Conservation (phyloP, 1,140 invertebrate species). For the Drosophila bifasciata region DNA sequence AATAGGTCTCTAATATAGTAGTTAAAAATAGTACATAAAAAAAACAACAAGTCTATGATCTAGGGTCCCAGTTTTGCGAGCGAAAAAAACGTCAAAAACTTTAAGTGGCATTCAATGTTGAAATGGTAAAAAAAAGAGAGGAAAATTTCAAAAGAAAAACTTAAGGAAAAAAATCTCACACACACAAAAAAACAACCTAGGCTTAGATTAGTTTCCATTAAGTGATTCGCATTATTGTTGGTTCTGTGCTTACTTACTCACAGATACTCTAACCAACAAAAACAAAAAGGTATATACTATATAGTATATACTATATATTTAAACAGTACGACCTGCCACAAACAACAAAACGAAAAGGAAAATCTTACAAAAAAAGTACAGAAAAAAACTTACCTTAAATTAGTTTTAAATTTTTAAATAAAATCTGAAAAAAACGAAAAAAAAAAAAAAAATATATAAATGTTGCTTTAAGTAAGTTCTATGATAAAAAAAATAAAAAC, state of each 20-base stretch:
- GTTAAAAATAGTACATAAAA: slow-evolving; percentile 41
- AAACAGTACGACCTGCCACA: slow-evolving; percentile 79
- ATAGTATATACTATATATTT: slow-evolving; percentile 32
- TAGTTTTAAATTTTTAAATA: slow-evolving; percentile 72
- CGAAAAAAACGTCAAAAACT: slow-evolving; percentile 36
- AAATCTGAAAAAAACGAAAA: slow-evolving; percentile 46
- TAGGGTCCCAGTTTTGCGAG: slow-evolving; percentile 69
- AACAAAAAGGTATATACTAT: slow-evolving; percentile 12
- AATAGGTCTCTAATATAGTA: slow-evolving; percentile 60
- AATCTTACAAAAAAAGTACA: slow-evolving; percentile 26
- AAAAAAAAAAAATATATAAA: slow-evolving; percentile 46
- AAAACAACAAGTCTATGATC: slow-evolving; percentile 29
- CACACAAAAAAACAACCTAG: slow-evolving; percentile 29
- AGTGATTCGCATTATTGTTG: slow-evolving; percentile 49
- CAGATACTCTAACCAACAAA: slow-evolving; percentile 19
- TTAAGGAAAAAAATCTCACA: slow-evolving; percentile 45
- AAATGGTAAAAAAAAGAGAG: slow-evolving; percentile 54
- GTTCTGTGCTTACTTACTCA: slow-evolving; percentile 30
- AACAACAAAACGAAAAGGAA: slow-evolving; percentile 26
- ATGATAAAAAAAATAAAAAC: slow-evolving; percentile 19
- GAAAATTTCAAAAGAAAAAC: slow-evolving; percentile 36
- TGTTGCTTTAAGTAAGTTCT: slow-evolving; percentile 76
- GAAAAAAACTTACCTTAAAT: slow-evolving; percentile 50
- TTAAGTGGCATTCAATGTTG: slow-evolving; percentile 60
- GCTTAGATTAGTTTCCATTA: slow-evolving; percentile 24